These are phyloP conservation scores for Phrynocephalus forsythii DNA, from an alignment of 2,797 vertebrate genomes.

Conservation along the genomic window DNA sequence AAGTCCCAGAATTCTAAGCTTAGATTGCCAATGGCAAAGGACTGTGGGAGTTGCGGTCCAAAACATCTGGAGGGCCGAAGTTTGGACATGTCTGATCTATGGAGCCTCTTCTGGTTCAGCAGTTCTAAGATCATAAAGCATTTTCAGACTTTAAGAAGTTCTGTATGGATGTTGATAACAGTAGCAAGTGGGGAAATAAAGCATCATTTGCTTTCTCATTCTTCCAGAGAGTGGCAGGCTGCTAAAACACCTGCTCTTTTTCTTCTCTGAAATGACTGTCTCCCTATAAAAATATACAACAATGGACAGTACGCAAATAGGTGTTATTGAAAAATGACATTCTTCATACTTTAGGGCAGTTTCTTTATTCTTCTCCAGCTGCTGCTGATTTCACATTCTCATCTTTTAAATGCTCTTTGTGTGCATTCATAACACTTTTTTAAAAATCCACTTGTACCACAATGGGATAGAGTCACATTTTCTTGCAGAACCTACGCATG, in stretches of 20 bases:
- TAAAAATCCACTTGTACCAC: neutral
- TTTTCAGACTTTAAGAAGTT: neutral
- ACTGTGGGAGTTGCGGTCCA: no score
- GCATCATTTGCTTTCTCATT: neutral
- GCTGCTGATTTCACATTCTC: neutral
- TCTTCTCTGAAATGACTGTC: neutral
- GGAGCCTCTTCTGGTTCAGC: no score
- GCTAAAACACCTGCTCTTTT: neutral
- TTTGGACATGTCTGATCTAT: no score
- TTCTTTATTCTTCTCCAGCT: neutral
- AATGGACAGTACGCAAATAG: neutral
- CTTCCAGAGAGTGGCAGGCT: no score
- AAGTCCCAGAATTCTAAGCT: no score
- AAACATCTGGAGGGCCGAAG: no score
- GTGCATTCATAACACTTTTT: neutral
- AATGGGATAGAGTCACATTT: neutral
- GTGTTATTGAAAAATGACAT: constrained; percentile 5
- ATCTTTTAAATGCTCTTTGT: neutral
- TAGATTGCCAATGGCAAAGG: no score
- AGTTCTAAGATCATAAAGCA: neutral
- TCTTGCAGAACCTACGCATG: neutral
- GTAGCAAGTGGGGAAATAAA: neutral
- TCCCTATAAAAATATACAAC: neutral
- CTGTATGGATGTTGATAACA: neutral
- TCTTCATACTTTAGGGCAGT: neutral